These are phyloP conservation scores for Orthosia incerta DNA, from an alignment of 2,888 invertebrate species.

Conservation along the genomic window DNA sequence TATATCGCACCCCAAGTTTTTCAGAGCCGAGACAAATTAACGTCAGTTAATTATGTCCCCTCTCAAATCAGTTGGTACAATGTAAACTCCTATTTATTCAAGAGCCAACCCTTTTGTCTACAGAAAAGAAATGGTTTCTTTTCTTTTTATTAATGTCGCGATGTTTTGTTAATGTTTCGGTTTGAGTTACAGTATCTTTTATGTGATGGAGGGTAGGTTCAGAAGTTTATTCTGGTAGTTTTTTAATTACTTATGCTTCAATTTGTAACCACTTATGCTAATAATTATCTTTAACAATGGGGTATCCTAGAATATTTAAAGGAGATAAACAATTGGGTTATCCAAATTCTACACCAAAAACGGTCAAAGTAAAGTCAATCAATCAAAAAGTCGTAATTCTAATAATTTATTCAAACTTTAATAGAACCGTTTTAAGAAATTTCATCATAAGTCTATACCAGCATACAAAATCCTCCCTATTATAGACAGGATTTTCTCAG, in stretches of 20 bases:
- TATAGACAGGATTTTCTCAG: too few species aligned
- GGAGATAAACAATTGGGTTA: too few species aligned
- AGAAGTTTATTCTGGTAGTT: constrained; percentile 2
- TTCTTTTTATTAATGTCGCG: constrained; percentile 40
- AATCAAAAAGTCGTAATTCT: too few species aligned
- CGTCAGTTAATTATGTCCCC: constrained; percentile 53
- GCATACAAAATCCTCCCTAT: too few species aligned
- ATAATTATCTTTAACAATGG: too few species aligned
- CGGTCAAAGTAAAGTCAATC: too few species aligned
- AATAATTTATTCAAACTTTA: too few species aligned
- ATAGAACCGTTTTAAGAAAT: too few species aligned
- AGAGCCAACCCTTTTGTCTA: constrained; percentile 34
- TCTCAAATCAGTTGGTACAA: constrained; percentile 52
- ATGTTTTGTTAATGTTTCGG: constrained; percentile 35
- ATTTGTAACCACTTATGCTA: too few species aligned
- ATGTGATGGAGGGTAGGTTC: neutral
- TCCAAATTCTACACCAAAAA: too few species aligned
- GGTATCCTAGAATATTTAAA: neutral
- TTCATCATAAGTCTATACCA: too few species aligned
- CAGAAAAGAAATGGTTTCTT: constrained; percentile 40
- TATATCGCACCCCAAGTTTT: constrained; percentile 21
- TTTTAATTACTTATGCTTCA: neutral
- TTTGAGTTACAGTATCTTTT: constrained; percentile 16
- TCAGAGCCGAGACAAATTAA: constrained; percentile 49
- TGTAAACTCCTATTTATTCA: constrained; percentile 41